Conservation (phyloP, 2,888 invertebrate genomes). For the Prenolepis imparis region DNA sequence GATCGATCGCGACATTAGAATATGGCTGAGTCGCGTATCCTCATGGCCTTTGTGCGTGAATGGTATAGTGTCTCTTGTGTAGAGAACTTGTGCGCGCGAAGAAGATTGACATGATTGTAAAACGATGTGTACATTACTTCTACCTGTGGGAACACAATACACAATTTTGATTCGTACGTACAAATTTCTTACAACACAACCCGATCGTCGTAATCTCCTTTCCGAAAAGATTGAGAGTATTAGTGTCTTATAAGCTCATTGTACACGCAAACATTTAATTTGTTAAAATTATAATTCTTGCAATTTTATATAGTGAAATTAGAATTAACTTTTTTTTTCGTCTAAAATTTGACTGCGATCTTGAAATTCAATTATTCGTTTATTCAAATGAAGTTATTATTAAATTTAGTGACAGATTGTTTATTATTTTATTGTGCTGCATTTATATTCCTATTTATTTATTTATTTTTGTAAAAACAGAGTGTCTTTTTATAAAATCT, state of each 20-base stretch:
- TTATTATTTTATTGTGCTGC: not conserved
- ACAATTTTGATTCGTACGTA: conserved; percentile 61
- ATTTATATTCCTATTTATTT: not conserved
- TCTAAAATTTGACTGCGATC: not conserved
- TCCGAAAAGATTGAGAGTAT: not conserved
- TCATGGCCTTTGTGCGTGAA: conserved; percentile 57
- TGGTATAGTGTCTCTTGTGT: conserved; percentile 38
- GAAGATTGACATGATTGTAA: conserved; percentile 53
- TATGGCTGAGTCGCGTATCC: conserved; percentile 15
- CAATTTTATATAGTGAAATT: not conserved
- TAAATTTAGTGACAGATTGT: not conserved
- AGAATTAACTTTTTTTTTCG: not conserved
- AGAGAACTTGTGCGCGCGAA: conserved; percentile 8
- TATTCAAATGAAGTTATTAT: conserved; percentile 13
- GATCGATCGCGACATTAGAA: conserved; percentile 48
- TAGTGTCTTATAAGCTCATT: not conserved
- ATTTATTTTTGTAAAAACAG: not conserved
- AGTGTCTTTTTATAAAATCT: not conserved
- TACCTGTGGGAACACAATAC: conserved; percentile 52
- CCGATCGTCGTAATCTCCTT: not conserved
- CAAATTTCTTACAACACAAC: conserved; percentile 23
- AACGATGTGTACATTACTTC: conserved; percentile 45
- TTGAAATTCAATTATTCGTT: not conserved
- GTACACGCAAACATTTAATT: not conserved
- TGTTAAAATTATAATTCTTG: not conserved